Evolutionary conservation across 1,140 invertebrate genomes (phyloP), one percentile per base, ranked within the genome.

Genomic region (Holcopasites calliopsidis): DNA sequence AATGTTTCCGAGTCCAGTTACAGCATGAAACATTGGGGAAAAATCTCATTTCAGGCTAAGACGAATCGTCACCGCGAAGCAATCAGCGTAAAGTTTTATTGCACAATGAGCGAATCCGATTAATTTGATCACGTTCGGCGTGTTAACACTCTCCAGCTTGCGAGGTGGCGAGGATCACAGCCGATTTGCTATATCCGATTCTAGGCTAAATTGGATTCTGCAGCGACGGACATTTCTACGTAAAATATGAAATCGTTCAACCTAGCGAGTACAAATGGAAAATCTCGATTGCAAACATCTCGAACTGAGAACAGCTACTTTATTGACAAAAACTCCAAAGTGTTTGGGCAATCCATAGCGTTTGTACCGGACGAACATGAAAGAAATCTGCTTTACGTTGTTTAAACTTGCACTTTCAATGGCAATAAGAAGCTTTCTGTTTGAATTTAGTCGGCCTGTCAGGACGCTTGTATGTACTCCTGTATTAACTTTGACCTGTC

Each of bases 201-300:
- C 52, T 31, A 18, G 26, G 21, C 52, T 35, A 70, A 58, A 70
- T 70, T 70, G 69, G 44, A 62, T 72, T 62, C 40, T 26, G 57
- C 18, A 42, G 23, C 21, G 7, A 5, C 4, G 3, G n/a, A 26
- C 31, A 33, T 18, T 44, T 3, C 38, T 18, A 18, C 38, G 52
- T 70, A 47, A 70, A 70, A 62, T 49, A 72, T 50, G 50, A 72
- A 62, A 61, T 50, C 35, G 47, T 21, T 28, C 21, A 35, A 5
- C 54, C 23, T 21, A 58, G 21, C 35, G 49, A 52, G 54, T 55
- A 42, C 40, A 70, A 35, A 35, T 70, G 26, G 66, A 26, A 58
- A 33, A 23, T 26, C 54, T 33, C 47, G 38, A 70, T 55, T 26
- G 23, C n/a, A 21, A 57, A 26, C 54, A 35, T n/a, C 18, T 16